Evolutionary conservation across 2,797 vertebrate species (phyloP), one percentile per base, ranked within the genome.

Genomic region (Ambastaia sidthimunki): DNA sequence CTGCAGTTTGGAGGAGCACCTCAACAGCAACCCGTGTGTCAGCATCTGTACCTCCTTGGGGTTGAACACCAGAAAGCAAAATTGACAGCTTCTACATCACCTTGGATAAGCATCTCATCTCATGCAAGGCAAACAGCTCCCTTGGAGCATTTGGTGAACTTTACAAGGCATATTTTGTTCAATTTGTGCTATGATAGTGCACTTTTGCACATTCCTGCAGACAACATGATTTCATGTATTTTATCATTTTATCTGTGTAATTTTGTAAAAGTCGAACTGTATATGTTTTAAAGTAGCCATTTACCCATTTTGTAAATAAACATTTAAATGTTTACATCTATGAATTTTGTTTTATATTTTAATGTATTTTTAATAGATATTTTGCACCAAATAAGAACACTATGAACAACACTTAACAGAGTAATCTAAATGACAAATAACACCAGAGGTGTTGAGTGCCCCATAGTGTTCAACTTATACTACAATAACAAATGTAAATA

Each of bases 1-100:
- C 82, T 83, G 83, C 80, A 85, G 83, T 82, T 67, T 89, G 52
- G 70, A 75, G 57, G 80, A 85, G 66, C 80, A 85, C 80, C 78
- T 83, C 28, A 0, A 11, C 52, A 83, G 34, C n/a, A 78, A 86
- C 11, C 59, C n/a, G n/a, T 47, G 34, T 3, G 34, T 78, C 55
- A 0, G 37, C 81, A 86, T 37, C 81, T 60, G 0, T 84, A 85
- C 76, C 63, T 84, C 37, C 82, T 86, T 0, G 48, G 84, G 67
- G 78, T 75, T 73, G 71, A 72, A 0, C 71, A 1, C 73, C 82
- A 81, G 68, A 82, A 77, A 19, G 54, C 25, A 83, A 83, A 72
- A 85, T 69, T 31, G 62, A 81, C 54, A 72, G 60, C 82, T 80
- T 80, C 74, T 84, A 87, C 57, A 72, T 86, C 13, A 0, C 44